These are phyloP conservation scores for Neogale vison DNA, from an alignment of 2,113 vertebrate species.

Conservation along the genomic window DNA sequence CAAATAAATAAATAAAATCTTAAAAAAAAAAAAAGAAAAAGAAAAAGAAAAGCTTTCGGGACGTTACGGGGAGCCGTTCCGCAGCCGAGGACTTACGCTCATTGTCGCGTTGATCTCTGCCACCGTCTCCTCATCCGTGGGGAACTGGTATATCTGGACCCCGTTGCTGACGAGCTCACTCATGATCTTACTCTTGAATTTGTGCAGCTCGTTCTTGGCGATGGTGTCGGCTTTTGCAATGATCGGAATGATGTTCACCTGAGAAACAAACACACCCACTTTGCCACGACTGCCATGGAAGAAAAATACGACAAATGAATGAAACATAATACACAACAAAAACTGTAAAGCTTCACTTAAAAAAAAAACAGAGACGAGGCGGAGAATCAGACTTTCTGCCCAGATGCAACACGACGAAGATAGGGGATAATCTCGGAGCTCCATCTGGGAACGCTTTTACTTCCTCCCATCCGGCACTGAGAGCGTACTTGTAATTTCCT, in stretches of 20 bases:
- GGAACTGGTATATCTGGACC: constrained; percentile 91
- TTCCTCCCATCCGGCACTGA: background rate
- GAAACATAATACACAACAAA: background rate
- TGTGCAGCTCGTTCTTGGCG: constrained; percentile 90
- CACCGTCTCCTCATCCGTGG: constrained; percentile 89
- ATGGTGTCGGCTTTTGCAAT: constrained; percentile 92
- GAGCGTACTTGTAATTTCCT: constrained; percentile 61
- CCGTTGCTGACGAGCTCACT: constrained; percentile 91
- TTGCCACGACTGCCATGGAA: background rate
- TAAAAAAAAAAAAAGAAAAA: too few relatives aligned
- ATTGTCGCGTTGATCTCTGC: constrained; percentile 90
- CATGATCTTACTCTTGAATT: constrained; percentile 93
- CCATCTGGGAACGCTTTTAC: background rate
- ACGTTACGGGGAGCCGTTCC: background rate
- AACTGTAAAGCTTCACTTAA: background rate
- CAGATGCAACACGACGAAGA: background rate
- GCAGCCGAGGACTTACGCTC: constrained; percentile 83
- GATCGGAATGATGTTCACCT: constrained; percentile 92
- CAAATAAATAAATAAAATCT: too few relatives aligned
- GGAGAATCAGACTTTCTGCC: background rate
- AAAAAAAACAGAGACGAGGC: background rate
- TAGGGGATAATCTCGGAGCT: background rate
- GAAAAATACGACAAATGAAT: background rate
- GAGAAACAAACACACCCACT: constrained; percentile 62
- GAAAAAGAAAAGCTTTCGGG: too few relatives aligned